These are phyloP conservation scores for Aphodius granarius DNA, from an alignment of 2,888 invertebrate species.

Conservation along the genomic window DNA sequence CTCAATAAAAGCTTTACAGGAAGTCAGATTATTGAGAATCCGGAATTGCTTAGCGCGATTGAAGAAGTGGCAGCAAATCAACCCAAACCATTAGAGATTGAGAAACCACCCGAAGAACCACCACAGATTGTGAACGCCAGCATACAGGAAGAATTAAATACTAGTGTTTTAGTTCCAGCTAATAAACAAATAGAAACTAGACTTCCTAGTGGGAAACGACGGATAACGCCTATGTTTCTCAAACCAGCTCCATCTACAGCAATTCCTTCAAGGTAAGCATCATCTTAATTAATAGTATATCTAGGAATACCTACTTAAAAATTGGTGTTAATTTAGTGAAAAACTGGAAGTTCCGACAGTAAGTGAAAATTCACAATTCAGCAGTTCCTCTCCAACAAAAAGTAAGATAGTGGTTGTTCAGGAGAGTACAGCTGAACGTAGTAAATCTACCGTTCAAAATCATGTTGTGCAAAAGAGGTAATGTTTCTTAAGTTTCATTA, in stretches of 20 bases:
- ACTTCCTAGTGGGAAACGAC: constrained; percentile 90
- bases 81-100: constrained; percentile 49
- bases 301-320: not conserved
- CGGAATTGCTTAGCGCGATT: constrained; percentile 62
- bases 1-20: constrained; percentile 53
- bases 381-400: constrained; percentile 75
- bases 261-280: constrained; percentile 60
- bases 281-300: constrained; percentile 16
- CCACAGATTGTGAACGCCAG: constrained; percentile 29
- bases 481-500: not conserved
- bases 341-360: constrained; percentile 56
- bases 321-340: constrained; percentile 48
- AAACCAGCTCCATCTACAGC: constrained; percentile 54
- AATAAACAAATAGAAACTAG: constrained; percentile 93
- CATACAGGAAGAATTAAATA: constrained; percentile 32
- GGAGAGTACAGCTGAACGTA: constrained; percentile 58
- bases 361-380: constrained; percentile 66
- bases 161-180: constrained; percentile 64
- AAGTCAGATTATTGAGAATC: constrained; percentile 68
- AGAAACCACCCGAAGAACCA: constrained; percentile 29
- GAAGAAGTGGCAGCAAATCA: constrained; percentile 56
- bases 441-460: not conserved
- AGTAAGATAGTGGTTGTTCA: constrained; percentile 79
- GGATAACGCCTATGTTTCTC: constrained; percentile 96
- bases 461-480: constrained; percentile 1